Base-by-base conservation (phyloP, 2,113 vertebrate species). In the Hippocampus barbouri region DNA sequence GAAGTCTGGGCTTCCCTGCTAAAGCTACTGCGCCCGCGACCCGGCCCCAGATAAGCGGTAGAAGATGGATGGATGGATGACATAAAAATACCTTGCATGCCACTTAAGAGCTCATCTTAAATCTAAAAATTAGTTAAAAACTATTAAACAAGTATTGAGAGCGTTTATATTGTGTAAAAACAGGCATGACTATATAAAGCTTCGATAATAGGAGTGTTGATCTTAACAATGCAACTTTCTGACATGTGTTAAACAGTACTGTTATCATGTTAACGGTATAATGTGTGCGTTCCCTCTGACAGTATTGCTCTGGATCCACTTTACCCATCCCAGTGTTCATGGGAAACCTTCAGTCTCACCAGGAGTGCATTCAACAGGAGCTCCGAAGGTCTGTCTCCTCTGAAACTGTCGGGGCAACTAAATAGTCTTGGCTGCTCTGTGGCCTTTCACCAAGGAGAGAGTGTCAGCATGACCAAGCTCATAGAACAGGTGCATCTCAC, bases 291-390 rank as follows among this genome's bases (percentile, higher is more conserved):
- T n/a, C 43, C 41, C 66, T 6, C 5, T 47, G 69, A 63, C 89
- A 99, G 97, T 86, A 96, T 99, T 54, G 95, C 95, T 56, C 86
- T 99, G 91, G 96, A 99, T 79, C 97, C 97, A 16, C 92, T 99
- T 69, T 99, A 97, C 80, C 97, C 97, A 0, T 98, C 97, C n/a
- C 97, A 96, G 70, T 99, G 97, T 66, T 97, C 96, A 11, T 98
- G 97, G 97, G 97, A 99, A 88, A 98, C 95, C 0, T 99, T 99
- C 41, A 96, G 97, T 75, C 98, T 98, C 0, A 93, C 94, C 9
- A 94, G 94, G 57, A 93, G 94, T 65, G 94, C 90, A 41, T 89
- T 95, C 81, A 90, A 74, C 38, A 90, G 92, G 8, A 87, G 90
- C 3, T 82, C 77, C 0, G 96, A 98, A 0, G 94, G 94, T 61